Evolutionary conservation across 2,888 invertebrate species (phyloP), one percentile per base, ranked within the genome.

Genomic region (Nysson spinosus): DNA sequence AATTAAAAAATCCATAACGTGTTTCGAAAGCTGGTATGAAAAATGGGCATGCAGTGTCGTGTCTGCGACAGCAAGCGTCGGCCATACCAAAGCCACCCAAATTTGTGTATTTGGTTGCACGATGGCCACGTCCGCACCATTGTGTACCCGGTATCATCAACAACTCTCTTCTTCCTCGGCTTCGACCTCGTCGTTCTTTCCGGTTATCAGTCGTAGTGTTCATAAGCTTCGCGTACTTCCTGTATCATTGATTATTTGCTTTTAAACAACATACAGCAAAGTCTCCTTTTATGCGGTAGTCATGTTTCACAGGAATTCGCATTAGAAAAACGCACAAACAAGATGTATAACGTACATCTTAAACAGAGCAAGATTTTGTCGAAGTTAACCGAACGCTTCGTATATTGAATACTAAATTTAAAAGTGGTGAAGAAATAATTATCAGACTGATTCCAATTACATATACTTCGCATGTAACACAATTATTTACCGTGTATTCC

Each of bases 91-190:
- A 94, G 34, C 94, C 94, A 5, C 96, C 97, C 37, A 97, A 90
- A 77, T 95, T 93, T 51, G 93, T 93, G 86, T 94, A 95, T 71
- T 93, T 92, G 34, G 92, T 90, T 3, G 96, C 96, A 0, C 92
- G 91, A 83, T 93, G 93, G 1, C 97, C 97, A 77, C 94, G 93
- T 17, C 97, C 97, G 87, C 97, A 97, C 97, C 97, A 97, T 84
- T 95, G 94, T 0, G 97, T 97, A 42, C 96, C 96, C 0, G 96
- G 96, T 40, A 95, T 92, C 68, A 95, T 92, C 56, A 96, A 90
- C 76, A 94, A 88, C 84, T 94, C 94, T 84, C 89, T 86, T 69
- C 90, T 83, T 65, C 88, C 89, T 22, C 91, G 87, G 72, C 88
- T 89, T 55, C 85, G 83, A 83, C 89, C 89, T 12, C 58, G 62